Evolutionary conservation across 2,888 invertebrate species (phyloP).

Genomic region (Zygogramma bicolorata): DNA sequence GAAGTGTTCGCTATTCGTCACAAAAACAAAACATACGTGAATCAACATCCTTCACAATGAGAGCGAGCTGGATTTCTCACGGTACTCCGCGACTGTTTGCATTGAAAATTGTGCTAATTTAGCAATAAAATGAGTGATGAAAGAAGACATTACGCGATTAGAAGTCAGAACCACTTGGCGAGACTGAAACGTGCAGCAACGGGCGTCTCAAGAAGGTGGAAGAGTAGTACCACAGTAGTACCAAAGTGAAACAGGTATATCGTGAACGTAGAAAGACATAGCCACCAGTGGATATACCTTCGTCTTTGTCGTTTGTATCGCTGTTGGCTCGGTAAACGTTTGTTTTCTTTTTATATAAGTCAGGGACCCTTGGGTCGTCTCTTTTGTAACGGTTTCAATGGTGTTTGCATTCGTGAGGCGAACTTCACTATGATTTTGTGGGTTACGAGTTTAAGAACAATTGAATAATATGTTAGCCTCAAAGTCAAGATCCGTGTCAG

Average conservation of each 20-base stretch:
- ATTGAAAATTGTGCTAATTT: constrained; percentile 26
- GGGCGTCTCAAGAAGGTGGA: not conserved
- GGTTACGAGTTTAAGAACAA: constrained; percentile 1
- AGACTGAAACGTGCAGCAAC: not conserved
- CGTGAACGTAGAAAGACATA: not conserved
- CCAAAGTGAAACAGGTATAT: constrained; percentile 8
- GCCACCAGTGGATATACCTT: not conserved
- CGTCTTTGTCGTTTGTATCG: constrained; percentile 38
- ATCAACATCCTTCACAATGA: not conserved
- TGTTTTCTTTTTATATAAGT: constrained; percentile 41
- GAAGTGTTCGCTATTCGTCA: not conserved
- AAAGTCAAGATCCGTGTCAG: not conserved
- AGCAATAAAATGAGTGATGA: constrained; percentile 15
- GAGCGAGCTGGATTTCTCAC: not conserved
- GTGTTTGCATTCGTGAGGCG: constrained; percentile 1
- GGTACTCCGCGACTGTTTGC: constrained; percentile 8
- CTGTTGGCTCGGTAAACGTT: constrained; percentile 24
- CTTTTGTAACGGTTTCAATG: constrained; percentile 40
- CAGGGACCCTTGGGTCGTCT: constrained; percentile 36
- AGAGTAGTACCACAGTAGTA: not conserved
- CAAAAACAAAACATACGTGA: not conserved
- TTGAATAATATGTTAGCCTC: not conserved
- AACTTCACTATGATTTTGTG: not conserved
- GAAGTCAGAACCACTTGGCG: not conserved
- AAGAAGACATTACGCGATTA: not conserved